Percentiles rank a stretch among this genome's conserved stretches.
Conservation (phyloP, 2,888 invertebrate species). For the Darwinula stevensoni region DNA sequence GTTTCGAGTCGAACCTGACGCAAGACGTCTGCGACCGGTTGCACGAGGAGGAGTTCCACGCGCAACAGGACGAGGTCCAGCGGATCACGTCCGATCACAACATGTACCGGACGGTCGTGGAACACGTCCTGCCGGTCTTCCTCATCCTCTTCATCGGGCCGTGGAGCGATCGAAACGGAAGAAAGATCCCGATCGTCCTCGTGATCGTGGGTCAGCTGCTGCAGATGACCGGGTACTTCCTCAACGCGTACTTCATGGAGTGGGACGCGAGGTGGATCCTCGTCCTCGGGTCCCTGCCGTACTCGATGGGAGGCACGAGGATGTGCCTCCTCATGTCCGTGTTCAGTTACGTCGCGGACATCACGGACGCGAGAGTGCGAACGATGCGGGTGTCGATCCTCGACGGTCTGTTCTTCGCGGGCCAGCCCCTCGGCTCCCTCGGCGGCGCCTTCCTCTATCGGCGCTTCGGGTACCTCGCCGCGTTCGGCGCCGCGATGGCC, state of each 20-base stretch:
- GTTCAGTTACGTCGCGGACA: conserved; percentile 9
- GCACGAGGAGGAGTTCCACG: neutral
- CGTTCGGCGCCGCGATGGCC: no score
- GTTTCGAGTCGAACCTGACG: conserved; percentile 7
- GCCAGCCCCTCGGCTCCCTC: neutral
- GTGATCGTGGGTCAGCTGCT: conserved; percentile 7
- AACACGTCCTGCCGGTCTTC: conserved; percentile 7
- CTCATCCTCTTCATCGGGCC: conserved; percentile 9
- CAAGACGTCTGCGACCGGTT: conserved; percentile 9
- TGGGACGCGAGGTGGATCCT: conserved; percentile 6
- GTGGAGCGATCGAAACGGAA: conserved; percentile 10
- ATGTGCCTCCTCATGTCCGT: conserved; percentile 1
- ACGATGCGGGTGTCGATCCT: conserved; percentile 8
- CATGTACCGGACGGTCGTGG: conserved; percentile 8
- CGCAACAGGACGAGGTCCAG: conserved; percentile 7
- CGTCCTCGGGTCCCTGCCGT: neutral
- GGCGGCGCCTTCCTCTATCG: neutral
- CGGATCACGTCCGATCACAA: conserved; percentile 8
- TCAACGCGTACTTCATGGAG: conserved; percentile 6
- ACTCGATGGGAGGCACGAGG: neutral
- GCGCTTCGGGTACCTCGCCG: neutral
- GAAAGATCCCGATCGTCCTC: conserved; percentile 8
- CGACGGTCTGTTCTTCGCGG: conserved; percentile 6
- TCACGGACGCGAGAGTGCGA: conserved; percentile 6
- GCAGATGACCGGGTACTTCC: conserved; percentile 5